These are phyloP conservation scores for Anhinga rufa DNA, from an alignment of 2,113 vertebrate genomes.

Conservation along the genomic window DNA sequence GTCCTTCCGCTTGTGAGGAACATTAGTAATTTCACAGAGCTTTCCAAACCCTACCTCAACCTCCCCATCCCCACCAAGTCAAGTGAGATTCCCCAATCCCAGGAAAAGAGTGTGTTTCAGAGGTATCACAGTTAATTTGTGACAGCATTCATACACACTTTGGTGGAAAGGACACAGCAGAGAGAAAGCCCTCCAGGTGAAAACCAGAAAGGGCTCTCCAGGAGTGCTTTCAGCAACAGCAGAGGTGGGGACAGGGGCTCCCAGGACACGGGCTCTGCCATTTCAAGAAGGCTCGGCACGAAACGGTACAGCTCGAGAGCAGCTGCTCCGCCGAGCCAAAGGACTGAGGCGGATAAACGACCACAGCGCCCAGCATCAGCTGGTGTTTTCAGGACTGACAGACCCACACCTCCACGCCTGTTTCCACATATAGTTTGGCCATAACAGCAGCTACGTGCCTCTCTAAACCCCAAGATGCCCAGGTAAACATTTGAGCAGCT, in stretches of 20 bases:
- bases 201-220: not conserved
- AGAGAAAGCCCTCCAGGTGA: not conserved
- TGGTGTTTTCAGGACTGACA: not conserved
- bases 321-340: rapidly evolving
- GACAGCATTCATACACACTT: not conserved
- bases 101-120: not conserved
- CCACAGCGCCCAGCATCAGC: not conserved
- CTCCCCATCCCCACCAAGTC: not conserved
- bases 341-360: not conserved
- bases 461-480: not conserved
- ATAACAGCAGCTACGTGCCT: not conserved
- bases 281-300: not conserved
- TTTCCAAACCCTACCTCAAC: not conserved
- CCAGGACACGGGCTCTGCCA: not conserved
- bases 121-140: not conserved
- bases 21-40: rapidly evolving
- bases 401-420: not conserved
- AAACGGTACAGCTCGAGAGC: not conserved
- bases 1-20: not conserved
- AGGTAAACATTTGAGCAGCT: not conserved
- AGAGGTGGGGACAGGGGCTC: not conserved
- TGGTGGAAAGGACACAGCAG: not conserved
- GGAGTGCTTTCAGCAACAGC: not conserved
- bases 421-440: not conserved
- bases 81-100: not conserved